Evolutionary conservation across 2,113 vertebrate genomes (phyloP), one percentile per base, ranked within the genome.

Genomic region (Uria lomvia): DNA sequence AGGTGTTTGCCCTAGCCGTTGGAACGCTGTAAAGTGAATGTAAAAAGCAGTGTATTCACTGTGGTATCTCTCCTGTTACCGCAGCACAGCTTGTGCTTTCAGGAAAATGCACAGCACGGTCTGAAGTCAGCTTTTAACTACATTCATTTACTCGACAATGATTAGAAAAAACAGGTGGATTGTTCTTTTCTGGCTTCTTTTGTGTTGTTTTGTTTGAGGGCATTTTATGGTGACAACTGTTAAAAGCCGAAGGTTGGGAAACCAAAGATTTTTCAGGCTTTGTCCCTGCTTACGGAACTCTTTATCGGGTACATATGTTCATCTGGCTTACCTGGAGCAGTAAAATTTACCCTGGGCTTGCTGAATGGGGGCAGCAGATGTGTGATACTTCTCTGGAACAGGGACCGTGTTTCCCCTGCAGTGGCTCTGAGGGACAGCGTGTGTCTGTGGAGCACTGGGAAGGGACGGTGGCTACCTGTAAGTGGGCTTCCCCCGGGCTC

Each of bases 21-120:
- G 56, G 58, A 97, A 21, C 60, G 43, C 32, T 66, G 71, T 85
- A 88, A 96, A 96, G 96, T 77, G 76, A 97, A 95, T 93, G 55
- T 53, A 55, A 95, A 97, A 95, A 63, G 42, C 36, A 67, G 19
- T 72, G 9, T 81, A 34, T 92, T 84, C 38, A 23, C 36, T 86
- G 43, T 73, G 59, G 19, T 52, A 9, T 95, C 75, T 96, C 59
- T 96, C 16, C 63, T 66, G 18, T 85, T 94, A 53, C 50, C 79
- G 72, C 55, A 94, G 84, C 32, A 62, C 88, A 92, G 74, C 83
- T 95, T 92, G 26, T 72, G 83, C 43, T 94, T 97, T 87, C 47
- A 92, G 92, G 27, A 79, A 88, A 97, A 91, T 62, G 43, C 36
- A 52, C 34, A 86, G 71, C 36, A 23, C 49, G 29, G 75, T 52